Evolutionary conservation across 2,888 invertebrate species (phyloP).

Genomic region (Agriotes lineatus): DNA sequence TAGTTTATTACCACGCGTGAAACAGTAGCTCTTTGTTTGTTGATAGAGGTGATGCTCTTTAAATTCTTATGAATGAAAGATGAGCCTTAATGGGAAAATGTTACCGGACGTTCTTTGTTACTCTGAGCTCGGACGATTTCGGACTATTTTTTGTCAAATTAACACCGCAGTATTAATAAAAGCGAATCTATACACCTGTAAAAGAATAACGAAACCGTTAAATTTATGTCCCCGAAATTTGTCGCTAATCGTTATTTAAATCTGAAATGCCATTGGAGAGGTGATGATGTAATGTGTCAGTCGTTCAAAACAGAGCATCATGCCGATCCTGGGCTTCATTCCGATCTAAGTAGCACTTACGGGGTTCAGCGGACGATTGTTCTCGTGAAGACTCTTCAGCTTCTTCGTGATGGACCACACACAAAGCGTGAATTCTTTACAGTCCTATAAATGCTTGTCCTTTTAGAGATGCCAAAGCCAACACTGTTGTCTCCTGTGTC

Average conservation of each 20-base stretch:
- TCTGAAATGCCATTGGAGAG: not conserved
- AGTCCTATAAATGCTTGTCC: not conserved
- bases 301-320: constrained; percentile 29
- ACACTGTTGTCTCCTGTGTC: too few species aligned
- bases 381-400: constrained; percentile 52
- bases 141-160: too few species aligned
- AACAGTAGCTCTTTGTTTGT: constrained; percentile 56
- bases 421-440: constrained; percentile 42
- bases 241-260: not conserved
- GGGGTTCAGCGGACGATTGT: constrained; percentile 55
- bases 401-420: constrained; percentile 53
- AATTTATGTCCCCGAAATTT: too few species aligned
- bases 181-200: too few species aligned
- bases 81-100: constrained; percentile 21
- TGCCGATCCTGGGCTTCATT: constrained; percentile 37
- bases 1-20: constrained; percentile 49
- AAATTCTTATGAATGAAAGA: constrained; percentile 42
- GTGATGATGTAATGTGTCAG: not conserved
- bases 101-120: too few species aligned
- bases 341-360: constrained; percentile 57
- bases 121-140: too few species aligned
- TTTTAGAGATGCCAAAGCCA: too few species aligned
- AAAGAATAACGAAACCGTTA: too few species aligned
- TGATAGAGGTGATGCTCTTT: constrained; percentile 51
- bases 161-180: too few species aligned